Evolutionary conservation across 1,140 invertebrate genomes (phyloP).

Genomic region (Zaprionus africanus): DNA sequence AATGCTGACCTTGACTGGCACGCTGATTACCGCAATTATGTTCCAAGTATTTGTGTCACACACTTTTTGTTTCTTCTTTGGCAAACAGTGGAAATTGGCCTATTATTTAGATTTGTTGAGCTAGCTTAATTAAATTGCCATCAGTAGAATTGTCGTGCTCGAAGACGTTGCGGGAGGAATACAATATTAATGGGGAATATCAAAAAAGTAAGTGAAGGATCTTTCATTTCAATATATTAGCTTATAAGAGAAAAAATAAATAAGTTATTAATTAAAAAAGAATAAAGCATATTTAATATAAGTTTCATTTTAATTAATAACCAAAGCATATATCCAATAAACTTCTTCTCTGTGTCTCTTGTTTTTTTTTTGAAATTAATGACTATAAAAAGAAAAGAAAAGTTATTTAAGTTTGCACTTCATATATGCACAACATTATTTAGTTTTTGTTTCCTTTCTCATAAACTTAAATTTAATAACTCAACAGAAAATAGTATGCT

Average conservation of each 20-base stretch:
- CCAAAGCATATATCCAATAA: no score
- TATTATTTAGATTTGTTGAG: not conserved
- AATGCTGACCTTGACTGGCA: slow-evolving; percentile 57
- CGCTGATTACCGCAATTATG: slow-evolving; percentile 51
- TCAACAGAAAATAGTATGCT: not conserved
- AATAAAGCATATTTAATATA: no score
- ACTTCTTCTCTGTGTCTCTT: no score
- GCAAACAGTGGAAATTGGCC: slow-evolving; percentile 40
- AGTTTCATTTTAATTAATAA: no score
- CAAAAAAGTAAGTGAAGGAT: not conserved
- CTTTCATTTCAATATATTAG: not conserved
- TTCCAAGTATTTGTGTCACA: slow-evolving; percentile 24
- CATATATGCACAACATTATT: not conserved
- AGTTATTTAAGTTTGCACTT: no score
- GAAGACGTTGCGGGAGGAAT: not conserved
- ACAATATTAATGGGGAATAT: not conserved
- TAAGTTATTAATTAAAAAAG: no score
- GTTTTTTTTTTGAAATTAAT: no score
- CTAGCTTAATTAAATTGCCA: slow-evolving; percentile 41
- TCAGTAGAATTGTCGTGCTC: slow-evolving; percentile 6
- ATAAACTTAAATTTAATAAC: not conserved
- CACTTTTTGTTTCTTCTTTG: not conserved
- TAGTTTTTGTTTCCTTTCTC: not conserved
- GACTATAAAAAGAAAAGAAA: no score
- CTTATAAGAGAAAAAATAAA: no score